Conservation (phyloP, 1,140 invertebrate genomes). For the Drosophila baimaii region DNA sequence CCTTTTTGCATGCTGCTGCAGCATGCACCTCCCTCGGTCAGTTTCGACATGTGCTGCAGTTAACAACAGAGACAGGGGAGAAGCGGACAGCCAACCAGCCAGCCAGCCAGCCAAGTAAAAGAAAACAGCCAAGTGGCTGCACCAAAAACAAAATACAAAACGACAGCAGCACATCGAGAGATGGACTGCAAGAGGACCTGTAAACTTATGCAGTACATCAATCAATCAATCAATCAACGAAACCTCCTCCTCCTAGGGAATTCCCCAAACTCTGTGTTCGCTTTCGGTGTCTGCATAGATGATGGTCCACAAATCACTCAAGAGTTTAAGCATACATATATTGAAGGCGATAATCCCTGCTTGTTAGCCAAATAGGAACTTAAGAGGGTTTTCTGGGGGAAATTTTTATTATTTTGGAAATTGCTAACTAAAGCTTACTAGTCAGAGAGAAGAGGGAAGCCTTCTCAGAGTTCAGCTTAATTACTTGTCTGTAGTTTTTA, state of each 20-base stretch:
- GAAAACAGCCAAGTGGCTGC: slow-evolving; percentile 29
- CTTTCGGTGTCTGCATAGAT: slow-evolving; percentile 14
- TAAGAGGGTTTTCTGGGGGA: neutral
- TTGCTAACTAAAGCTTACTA: too few relatives aligned
- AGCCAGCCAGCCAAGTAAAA: slow-evolving; percentile 21
- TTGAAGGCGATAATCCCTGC: slow-evolving; percentile 3
- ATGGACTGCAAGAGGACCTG: slow-evolving; percentile 37
- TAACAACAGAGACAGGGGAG: slow-evolving; percentile 40
- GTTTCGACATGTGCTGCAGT: slow-evolving; percentile 58
- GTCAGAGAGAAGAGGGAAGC: neutral
- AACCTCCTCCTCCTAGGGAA: neutral
- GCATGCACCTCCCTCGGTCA: slow-evolving; percentile 37
- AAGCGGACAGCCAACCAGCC: too few relatives aligned
- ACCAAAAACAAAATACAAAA: slow-evolving; percentile 2
- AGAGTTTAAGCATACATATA: neutral
- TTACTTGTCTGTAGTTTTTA: too few relatives aligned
- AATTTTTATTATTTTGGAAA: too few relatives aligned
- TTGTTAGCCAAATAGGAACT: neutral
- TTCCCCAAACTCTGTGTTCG: neutral
- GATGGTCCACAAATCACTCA: slow-evolving; percentile 23
- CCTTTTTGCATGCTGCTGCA: slow-evolving; percentile 65
- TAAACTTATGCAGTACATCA: slow-evolving; percentile 30
- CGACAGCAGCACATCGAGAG: neutral
- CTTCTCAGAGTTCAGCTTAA: neutral
- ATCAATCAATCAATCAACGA: slow-evolving; percentile 33